These are phyloP conservation scores for Oreochromis grahami DNA, from an alignment of 2,797 vertebrate species.

Conservation along the genomic window DNA sequence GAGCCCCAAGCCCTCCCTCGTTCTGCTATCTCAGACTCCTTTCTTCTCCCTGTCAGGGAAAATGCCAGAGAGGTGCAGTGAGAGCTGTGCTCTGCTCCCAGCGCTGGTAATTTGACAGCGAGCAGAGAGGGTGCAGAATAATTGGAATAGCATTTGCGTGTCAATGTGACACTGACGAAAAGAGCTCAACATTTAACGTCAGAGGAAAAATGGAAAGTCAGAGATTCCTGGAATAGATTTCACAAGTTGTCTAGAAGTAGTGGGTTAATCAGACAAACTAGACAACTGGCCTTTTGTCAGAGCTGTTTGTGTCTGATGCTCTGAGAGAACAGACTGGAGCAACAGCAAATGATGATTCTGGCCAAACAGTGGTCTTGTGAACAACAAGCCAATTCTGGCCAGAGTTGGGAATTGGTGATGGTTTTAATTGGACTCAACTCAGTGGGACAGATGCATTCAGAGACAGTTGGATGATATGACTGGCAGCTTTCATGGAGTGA, in stretches of 20 bases:
- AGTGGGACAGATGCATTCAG: conserved; percentile 14
- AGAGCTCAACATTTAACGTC: conserved; percentile 53
- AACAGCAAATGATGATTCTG: conserved; percentile 29
- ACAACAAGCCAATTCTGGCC: conserved; percentile 16
- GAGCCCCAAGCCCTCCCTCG: conserved; percentile 50
- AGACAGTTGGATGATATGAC: neutral
- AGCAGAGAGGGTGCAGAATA: conserved; percentile 63
- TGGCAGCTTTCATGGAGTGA: neutral
- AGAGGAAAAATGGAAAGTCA: neutral
- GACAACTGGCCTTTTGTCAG: conserved; percentile 62
- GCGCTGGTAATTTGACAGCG: conserved; percentile 71
- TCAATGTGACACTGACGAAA: conserved; percentile 63
- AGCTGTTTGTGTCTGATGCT: conserved; percentile 40
- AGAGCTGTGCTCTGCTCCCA: conserved; percentile 50
- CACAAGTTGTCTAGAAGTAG: conserved; percentile 34
- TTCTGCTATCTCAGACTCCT: conserved; percentile 53
- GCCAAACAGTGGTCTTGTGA: conserved; percentile 25
- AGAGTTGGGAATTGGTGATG: neutral
- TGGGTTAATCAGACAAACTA: conserved; percentile 65
- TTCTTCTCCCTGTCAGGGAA: conserved; percentile 64
- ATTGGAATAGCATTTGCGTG: conserved; percentile 73
- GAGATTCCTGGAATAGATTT: conserved; percentile 45
- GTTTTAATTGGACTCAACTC: conserved; percentile 32
- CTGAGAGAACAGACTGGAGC: conserved; percentile 25
- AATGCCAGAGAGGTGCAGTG: conserved; percentile 61